A percentile compares a stretch with the other conserved stretches of the same genome.
Conservation (phyloP, 2,797 vertebrate genomes). For the Coregonus sp. region DNA sequence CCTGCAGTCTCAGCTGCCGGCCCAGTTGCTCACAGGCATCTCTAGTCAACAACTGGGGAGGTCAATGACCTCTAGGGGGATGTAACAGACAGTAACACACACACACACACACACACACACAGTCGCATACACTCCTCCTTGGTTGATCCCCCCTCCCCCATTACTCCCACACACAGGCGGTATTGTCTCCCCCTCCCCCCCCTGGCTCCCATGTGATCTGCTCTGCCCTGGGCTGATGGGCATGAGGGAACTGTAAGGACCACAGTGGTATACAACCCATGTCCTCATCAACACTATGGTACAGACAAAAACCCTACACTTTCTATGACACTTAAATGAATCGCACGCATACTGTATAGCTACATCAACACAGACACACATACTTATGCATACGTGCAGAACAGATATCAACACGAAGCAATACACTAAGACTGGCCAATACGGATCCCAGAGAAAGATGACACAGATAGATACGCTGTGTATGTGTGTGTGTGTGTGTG, state of each 20-base stretch:
- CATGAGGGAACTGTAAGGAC: neutral
- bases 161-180: slow-evolving; percentile 31
- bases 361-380: neutral
- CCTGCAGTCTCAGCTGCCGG: slow-evolving; percentile 56
- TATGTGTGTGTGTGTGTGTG: too few relatives aligned
- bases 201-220: slow-evolving; percentile 15
- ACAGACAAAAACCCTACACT: too few relatives aligned
- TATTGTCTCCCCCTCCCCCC: slow-evolving; percentile 6
- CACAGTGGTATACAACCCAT: neutral
- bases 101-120: slow-evolving; percentile 1
- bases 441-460: neutral
- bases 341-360: slow-evolving; percentile 6
- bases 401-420: too few relatives aligned
- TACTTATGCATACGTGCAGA: too few relatives aligned
- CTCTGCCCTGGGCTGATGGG: neutral
- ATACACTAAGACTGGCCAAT: neutral
- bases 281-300: too few relatives aligned
- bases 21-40: slow-evolving; percentile 54
- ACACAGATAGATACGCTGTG: neutral
- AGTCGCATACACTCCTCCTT: too few relatives aligned
- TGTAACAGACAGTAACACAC: neutral
- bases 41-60: slow-evolving; percentile 51
- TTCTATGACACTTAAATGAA: neutral
- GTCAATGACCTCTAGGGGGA: slow-evolving; percentile 16
- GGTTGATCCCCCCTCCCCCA: neutral